Evolutionary conservation across 2,888 invertebrate genomes (phyloP), one percentile per base, ranked within the genome.

Genomic region (Nudaria mundana): DNA sequence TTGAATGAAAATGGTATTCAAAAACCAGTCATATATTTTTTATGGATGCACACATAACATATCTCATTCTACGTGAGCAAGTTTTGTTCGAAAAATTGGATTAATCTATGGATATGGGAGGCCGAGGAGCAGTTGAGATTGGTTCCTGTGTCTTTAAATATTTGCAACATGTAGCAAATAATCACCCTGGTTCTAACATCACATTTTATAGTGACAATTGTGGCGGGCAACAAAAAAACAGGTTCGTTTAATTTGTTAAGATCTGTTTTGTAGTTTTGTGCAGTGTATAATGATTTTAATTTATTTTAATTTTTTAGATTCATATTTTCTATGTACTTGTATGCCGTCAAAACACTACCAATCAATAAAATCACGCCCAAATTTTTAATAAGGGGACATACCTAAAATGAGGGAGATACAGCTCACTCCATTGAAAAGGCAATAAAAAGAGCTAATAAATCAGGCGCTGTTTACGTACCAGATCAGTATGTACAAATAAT

Each of bases 171-270:
- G 28, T 31, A 18, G n/a, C 32, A 20, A 25, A n/a, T 26, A 25
- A 14, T 40, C 24, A 32, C 22, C 14, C 23, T 23, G 23, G 32
- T n/a, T n/a, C 18, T 23, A 14, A 23, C 10, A 5, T 38, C 11
- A 31, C 44, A 28, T 54, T 54, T 30, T 48, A 42, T 12, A 42
- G 42, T 6, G 39, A 52, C 7, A 48, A 52, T 24, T 46, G 41
- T 13, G 37, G 46, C 15, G 42, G 46, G 3, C 46, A 47, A 20
- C 44, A 53, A 26, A 48, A 50, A 33, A 48, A 48, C 29, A n/a
- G n/a, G n/a, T n/a, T n/a, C n/a, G n/a, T n/a, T n/a, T n/a, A n/a
- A n/a, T n/a, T n/a, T n/a, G n/a, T n/a, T n/a, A n/a, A n/a, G n/a
- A n/a, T n/a, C n/a, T n/a, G n/a, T n/a, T n/a, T n/a, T n/a, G n/a